Evolutionary conservation across 2,113 vertebrate species (phyloP).

Genomic region (Cepphus grylle): DNA sequence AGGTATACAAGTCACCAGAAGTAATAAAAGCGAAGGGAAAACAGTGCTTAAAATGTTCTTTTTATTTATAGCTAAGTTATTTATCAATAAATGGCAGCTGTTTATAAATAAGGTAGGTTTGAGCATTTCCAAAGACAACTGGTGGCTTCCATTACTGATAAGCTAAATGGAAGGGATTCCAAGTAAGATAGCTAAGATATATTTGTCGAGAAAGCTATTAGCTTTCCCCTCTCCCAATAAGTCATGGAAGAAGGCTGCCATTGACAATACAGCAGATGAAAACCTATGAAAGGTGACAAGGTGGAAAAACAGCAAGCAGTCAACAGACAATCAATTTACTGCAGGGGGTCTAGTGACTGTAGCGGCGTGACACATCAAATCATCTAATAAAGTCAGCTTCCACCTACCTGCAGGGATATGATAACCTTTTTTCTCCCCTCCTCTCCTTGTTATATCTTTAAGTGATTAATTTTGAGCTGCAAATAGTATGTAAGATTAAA

Average conservation of each 20-base stretch:
- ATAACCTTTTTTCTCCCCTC: not conserved
- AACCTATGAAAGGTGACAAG: slow-evolving; percentile 9
- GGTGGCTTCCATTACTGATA: not conserved
- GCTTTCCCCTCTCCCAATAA: not conserved
- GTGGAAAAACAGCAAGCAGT: not conserved
- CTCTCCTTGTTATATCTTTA: not conserved
- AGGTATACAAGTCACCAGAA: not conserved
- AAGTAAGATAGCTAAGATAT: not conserved
- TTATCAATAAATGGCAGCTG: not conserved
- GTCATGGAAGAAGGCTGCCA: not conserved
- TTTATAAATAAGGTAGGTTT: not conserved
- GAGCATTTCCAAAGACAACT: not conserved
- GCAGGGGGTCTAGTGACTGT: not conserved
- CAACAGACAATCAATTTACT: slow-evolving; percentile 8
- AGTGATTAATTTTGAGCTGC: not conserved
- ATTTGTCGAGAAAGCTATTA: not conserved
- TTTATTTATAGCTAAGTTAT: not conserved
- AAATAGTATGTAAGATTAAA: not conserved
- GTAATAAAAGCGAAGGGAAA: not conserved
- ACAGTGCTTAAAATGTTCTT: not conserved
- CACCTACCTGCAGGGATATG: not conserved
- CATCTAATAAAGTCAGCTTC: not conserved
- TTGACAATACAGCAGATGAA: not conserved
- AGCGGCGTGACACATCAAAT: not conserved
- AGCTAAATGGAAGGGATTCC: not conserved